Percentiles rank a stretch among this genome's conserved stretches.
phyloP scores from a whole-genome alignment of 1,140 invertebrate species.

The Bombus polaris region DNA sequence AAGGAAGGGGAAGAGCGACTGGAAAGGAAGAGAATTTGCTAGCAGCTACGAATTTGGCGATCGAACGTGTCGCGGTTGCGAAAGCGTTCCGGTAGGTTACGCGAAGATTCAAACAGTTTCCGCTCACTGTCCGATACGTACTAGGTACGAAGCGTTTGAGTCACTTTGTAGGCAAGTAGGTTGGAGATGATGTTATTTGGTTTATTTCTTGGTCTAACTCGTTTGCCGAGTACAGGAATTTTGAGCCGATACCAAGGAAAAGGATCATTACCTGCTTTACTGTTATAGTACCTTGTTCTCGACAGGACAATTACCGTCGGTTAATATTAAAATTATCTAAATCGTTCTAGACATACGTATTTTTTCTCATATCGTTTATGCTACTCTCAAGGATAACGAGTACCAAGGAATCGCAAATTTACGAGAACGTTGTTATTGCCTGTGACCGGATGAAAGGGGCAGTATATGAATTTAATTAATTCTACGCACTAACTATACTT shows the following conservation, averaged over 20 bases:
- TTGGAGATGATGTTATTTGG: background rate
- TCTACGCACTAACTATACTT: too few relatives aligned
- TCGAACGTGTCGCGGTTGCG: conserved; percentile 38
- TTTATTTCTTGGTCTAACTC: background rate
- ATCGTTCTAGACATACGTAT: background rate
- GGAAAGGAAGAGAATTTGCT: conserved; percentile 38
- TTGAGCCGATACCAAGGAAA: background rate
- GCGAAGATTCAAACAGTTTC: conserved; percentile 16
- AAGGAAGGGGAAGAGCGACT: conserved; percentile 9
- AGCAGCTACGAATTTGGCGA: conserved; percentile 39
- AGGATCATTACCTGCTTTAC: background rate
- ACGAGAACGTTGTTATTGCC: background rate
- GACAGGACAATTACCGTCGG: background rate
- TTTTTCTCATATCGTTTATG: background rate
- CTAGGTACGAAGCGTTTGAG: background rate
- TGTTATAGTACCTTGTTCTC: background rate
- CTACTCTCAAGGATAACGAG: background rate
- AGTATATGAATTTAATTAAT: conserved; percentile 1
- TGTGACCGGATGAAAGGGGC: background rate
- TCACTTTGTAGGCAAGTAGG: background rate
- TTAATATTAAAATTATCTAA: background rate
- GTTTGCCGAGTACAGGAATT: background rate
- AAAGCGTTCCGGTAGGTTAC: conserved; percentile 9
- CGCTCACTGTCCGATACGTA: background rate
- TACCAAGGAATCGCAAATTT: background rate